Conservation (phyloP, 2,797 vertebrate genomes). For the Thripadectes ignobilis region DNA sequence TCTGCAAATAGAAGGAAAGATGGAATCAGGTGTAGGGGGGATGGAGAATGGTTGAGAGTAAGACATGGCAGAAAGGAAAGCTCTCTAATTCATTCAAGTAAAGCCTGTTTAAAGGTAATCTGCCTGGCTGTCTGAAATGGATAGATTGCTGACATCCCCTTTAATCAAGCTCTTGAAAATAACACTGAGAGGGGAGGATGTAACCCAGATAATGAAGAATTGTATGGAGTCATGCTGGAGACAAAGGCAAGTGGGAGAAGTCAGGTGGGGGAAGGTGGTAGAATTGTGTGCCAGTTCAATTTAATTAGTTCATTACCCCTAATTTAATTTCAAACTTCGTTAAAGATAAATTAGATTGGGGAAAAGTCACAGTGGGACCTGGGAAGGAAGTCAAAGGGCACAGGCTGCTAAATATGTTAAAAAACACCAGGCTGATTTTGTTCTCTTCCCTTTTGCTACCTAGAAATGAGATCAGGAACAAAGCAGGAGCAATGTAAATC, state of each 20-base stretch:
- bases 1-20: neutral
- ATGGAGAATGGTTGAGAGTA: neutral
- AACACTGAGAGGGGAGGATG: conserved; percentile 11
- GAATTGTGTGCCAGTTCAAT: conserved; percentile 21
- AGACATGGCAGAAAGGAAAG: conserved; percentile 7
- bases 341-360: conserved; percentile 53
- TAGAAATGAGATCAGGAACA: neutral
- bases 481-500: neutral
- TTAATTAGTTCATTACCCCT: conserved; percentile 71
- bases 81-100: conserved; percentile 12
- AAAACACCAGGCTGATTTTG: neutral
- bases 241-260: conserved; percentile 34
- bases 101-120: conserved; percentile 36
- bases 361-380: conserved; percentile 29
- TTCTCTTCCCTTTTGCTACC: neutral
- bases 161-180: conserved; percentile 58
- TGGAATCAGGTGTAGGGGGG: neutral
- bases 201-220: conserved; percentile 59
- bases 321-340: conserved; percentile 69
- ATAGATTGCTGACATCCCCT: conserved; percentile 47
- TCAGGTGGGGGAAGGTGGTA: conserved; percentile 29
- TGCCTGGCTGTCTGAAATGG: conserved; percentile 11
- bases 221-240: conserved; percentile 37
- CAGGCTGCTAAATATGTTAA: neutral
- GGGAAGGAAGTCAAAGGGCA: conserved; percentile 47